These are phyloP conservation scores for Oncorhynchus kisutch DNA, from an alignment of 2,113 vertebrate species.

Conservation along the genomic window DNA sequence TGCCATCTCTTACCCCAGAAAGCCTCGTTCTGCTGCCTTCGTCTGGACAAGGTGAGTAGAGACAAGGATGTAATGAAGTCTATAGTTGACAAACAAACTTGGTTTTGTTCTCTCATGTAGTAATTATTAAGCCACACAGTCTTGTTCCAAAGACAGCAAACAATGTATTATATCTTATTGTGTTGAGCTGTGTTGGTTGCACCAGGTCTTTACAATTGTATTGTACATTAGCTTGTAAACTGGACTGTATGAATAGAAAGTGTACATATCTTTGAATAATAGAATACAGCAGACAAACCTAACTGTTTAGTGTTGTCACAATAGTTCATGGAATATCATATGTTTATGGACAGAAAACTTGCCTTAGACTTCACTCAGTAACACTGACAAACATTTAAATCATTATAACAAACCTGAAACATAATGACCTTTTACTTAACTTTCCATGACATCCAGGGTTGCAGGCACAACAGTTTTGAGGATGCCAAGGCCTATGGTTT, in stretches of 20 bases:
- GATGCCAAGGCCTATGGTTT: conserved; percentile 96
- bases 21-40: conserved; percentile 92
- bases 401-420: neutral
- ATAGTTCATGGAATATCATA: too few species aligned
- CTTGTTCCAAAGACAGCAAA: too few species aligned
- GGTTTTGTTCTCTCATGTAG: neutral
- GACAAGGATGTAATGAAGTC: neutral
- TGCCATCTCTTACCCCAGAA: conserved; percentile 95
- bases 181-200: neutral
- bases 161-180: neutral
- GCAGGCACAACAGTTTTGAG: conserved; percentile 92
- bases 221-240: neutral
- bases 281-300: neutral
- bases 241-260: neutral
- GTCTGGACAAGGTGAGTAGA: conserved; percentile 85
- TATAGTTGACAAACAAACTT: neutral
- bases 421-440: neutral
- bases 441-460: conserved; percentile 73
- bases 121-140: too few species aligned
- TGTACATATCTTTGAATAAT: neutral
- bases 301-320: neutral
- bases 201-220: neutral
- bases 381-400: neutral
- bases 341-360: too few species aligned
- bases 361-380: too few species aligned